A percentile compares a stretch with the other conserved stretches of the same genome.
These are phyloP conservation scores for Cryptoprocta ferox DNA, from an alignment of 2,797 vertebrate species.

Conservation along the genomic window DNA sequence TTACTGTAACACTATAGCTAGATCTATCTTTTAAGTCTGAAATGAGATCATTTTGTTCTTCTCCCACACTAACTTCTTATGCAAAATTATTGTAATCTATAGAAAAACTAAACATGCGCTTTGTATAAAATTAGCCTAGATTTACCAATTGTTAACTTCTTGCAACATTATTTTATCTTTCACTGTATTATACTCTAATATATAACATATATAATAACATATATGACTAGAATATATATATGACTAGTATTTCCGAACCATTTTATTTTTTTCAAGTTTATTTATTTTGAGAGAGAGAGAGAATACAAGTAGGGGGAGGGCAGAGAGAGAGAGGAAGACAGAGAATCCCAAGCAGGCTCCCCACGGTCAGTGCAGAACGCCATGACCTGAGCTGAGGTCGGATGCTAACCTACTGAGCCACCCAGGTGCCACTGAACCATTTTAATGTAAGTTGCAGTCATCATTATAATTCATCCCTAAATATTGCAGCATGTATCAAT, in stretches of 20 bases:
- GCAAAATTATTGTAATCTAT: not conserved
- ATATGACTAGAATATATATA: not conserved
- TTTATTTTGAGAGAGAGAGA: too few relatives aligned
- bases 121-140: not conserved
- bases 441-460: not conserved
- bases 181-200: not conserved
- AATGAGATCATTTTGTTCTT: not conserved
- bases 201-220: not conserved
- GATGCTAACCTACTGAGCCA: too few relatives aligned
- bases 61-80: not conserved
- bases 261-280: not conserved
- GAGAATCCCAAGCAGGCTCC: too few relatives aligned
- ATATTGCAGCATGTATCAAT: not conserved
- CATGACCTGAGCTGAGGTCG: too few relatives aligned
- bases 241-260: not conserved
- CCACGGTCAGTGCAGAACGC: too few relatives aligned
- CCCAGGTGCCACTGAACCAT: too few relatives aligned
- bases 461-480: not conserved
- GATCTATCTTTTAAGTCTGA: not conserved
- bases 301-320: too few relatives aligned
- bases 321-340: too few relatives aligned
- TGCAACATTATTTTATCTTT: not conserved
- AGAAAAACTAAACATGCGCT: not conserved
- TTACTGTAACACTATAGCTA: not conserved
- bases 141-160: not conserved